phyloP scores from a whole-genome alignment of 92 coral and sea anemone species.

The Porites lobata region DNA sequence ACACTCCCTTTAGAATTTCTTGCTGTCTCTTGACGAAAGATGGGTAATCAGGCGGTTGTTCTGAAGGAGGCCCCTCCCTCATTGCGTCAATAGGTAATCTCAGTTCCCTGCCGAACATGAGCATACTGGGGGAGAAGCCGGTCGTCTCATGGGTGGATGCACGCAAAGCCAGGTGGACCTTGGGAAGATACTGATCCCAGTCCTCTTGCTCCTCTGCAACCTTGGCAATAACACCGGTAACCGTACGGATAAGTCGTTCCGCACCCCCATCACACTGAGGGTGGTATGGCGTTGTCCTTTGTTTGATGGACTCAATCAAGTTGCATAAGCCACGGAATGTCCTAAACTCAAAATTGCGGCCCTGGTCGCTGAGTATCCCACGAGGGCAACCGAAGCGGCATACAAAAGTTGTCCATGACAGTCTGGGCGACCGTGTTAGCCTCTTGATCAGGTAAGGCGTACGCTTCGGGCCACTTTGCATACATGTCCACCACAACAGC shows the following conservation, averaged over 20 bases:
- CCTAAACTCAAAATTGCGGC: slow-evolving; percentile 44
- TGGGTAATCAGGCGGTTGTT: slow-evolving; percentile 32
- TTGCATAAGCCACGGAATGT: too few species aligned
- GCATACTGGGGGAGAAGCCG: slow-evolving; percentile 46
- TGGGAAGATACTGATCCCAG: slow-evolving; percentile 60
- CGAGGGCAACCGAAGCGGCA: slow-evolving; percentile 55
- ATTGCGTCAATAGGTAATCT: slow-evolving; percentile 55
- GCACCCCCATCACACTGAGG: slow-evolving; percentile 37
- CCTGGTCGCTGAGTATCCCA: slow-evolving; percentile 61
- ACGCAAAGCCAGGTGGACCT: slow-evolving; percentile 47
- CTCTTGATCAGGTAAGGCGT: slow-evolving; percentile 50
- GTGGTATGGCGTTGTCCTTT: slow-evolving; percentile 46
- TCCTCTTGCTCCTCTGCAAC: slow-evolving; percentile 34
- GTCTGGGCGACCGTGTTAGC: slow-evolving; percentile 33
- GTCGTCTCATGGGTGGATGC: slow-evolving; percentile 47
- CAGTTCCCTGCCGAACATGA: slow-evolving; percentile 49
- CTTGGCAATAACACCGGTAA: slow-evolving; percentile 30
- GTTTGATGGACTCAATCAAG: slow-evolving; percentile 9
- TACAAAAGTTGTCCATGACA: slow-evolving; percentile 47
- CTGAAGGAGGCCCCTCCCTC: slow-evolving; percentile 36
- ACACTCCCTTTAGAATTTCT: slow-evolving; percentile 23
- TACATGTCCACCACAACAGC: slow-evolving; percentile 49
- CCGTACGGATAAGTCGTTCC: slow-evolving; percentile 28
- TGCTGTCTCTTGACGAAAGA: slow-evolving; percentile 29
- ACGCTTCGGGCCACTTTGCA: slow-evolving; percentile 55